Base-by-base conservation (phyloP, 2,888 invertebrate species). In the Nasonovia ribisnigri region DNA sequence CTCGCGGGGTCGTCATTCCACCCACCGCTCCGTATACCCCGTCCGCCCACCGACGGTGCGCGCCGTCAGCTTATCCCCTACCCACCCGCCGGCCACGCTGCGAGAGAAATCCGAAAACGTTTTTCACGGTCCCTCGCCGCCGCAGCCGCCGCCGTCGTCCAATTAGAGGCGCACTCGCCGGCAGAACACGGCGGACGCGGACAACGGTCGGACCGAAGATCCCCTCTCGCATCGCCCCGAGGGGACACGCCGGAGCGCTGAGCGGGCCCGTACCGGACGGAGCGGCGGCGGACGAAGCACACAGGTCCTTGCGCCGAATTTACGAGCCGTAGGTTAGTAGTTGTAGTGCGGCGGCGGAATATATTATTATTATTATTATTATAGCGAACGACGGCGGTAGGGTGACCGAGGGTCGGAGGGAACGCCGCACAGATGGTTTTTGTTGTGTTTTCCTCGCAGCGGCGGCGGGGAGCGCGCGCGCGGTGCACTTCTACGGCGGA, bases 241-340 rank as follows among this genome's bases (percentile, higher is more conserved):
- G 92, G 46, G 84, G 90, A 93, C 86, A 86, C 36, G 77, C 57
- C 86, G 67, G 11, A 92, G 26, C 46, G 48, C 20, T 3, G 36
- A 77, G 77, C 36, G 36, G 36, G 77, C 77, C 57, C 86, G 42
- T 6, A 67, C 36, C 46, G 48, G 26, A 29, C 24, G 60, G 11
- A 43, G 77, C 60, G 60, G 60, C 20, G 60, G 29, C 13, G 42
- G 13, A 24, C 90, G 60, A 43, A 43, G 86, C 84, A 54, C 36
- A 51, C 46, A 48, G 88, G 89, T 93, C 93, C 89, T 89, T 46
- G 93, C 84, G 89, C 77, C 84, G 93, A 89, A 93, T 93, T 93
- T 36, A 93, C 93, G 84, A 93, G 84, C 93, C 93, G 93, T 89
- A 93, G 92, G 92, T 92, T 92, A 92, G 92, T 92, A 92, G 92